These are phyloP conservation scores for Lydus trimaculatus DNA, from an alignment of 2,888 invertebrate genomes.

Conservation along the genomic window DNA sequence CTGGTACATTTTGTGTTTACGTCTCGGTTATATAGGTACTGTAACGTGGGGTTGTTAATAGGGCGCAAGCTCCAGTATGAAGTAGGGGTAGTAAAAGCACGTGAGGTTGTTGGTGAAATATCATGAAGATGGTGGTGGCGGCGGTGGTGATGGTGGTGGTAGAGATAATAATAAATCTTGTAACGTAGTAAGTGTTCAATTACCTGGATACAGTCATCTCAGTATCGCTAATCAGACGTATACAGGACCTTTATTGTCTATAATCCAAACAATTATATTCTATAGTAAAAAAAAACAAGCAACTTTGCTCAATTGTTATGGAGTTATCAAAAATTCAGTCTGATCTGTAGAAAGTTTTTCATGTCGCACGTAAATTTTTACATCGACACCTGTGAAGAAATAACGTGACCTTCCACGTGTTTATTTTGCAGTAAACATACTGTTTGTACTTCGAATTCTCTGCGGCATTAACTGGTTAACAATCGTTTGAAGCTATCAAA, in stretches of 20 bases:
- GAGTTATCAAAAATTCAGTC: not conserved
- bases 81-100: slow-evolving; percentile 34
- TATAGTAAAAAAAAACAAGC: too few relatives aligned
- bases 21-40: slow-evolving; percentile 47
- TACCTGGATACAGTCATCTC: too few relatives aligned
- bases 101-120: slow-evolving; percentile 29
- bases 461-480: not conserved
- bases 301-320: too few relatives aligned
- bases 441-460: not conserved
- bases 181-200: not conserved
- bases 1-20: slow-evolving; percentile 44
- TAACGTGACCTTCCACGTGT: slow-evolving; percentile 11
- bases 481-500: not conserved
- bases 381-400: not conserved
- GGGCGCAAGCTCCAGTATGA: slow-evolving; percentile 40
- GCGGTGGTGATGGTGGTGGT: not conserved
- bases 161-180: not conserved
- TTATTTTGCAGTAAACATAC: not conserved
- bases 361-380: slow-evolving; percentile 23
- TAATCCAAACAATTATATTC: too few relatives aligned
- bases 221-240: too few relatives aligned
- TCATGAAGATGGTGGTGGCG: not conserved
- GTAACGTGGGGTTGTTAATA: slow-evolving; percentile 46
- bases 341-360: not conserved
- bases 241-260: too few relatives aligned